Evolutionary conservation across 1,140 invertebrate genomes (phyloP).

Genomic region (Drosophila ogumai): DNA sequence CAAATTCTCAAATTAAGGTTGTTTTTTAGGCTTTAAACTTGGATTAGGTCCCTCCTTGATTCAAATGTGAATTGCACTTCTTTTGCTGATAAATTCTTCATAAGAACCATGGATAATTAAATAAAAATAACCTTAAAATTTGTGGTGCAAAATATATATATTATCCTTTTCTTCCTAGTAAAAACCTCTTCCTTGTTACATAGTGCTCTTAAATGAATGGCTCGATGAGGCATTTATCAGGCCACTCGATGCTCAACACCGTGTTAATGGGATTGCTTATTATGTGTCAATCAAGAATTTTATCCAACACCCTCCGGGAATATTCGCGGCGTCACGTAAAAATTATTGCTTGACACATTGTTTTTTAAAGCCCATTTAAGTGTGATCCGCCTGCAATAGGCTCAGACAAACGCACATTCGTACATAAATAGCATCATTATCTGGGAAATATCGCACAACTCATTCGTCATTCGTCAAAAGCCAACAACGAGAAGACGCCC

Average conservation of each 20-base stretch:
- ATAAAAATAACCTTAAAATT: too few species aligned
- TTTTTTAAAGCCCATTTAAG: constrained; percentile 51
- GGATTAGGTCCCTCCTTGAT: too few species aligned
- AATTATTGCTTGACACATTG: constrained; percentile 62
- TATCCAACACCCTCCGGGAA: constrained; percentile 12
- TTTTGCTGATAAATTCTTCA: too few species aligned
- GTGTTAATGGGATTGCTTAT: constrained; percentile 78
- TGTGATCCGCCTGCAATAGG: constrained; percentile 5
- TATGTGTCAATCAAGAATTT: constrained; percentile 60
- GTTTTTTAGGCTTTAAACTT: too few species aligned
- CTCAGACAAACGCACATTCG: constrained; percentile 1
- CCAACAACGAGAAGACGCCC: constrained; percentile 32
- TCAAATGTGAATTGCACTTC: too few species aligned
- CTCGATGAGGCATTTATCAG: constrained; percentile 41
- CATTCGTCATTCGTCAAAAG: constrained; percentile 72
- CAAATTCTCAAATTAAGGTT: too few species aligned
- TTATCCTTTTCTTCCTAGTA: not conserved
- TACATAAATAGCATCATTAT: constrained; percentile 59
- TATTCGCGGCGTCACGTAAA: constrained; percentile 59
- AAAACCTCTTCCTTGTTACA: not conserved
- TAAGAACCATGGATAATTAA: too few species aligned
- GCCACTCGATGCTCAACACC: constrained; percentile 42
- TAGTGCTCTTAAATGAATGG: constrained; percentile 33
- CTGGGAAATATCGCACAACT: constrained; percentile 59
- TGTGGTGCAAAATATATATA: too few species aligned